Conservation (phyloP, 2,797 vertebrate genomes). For the Pipistrellus pipistrellus region DNA sequence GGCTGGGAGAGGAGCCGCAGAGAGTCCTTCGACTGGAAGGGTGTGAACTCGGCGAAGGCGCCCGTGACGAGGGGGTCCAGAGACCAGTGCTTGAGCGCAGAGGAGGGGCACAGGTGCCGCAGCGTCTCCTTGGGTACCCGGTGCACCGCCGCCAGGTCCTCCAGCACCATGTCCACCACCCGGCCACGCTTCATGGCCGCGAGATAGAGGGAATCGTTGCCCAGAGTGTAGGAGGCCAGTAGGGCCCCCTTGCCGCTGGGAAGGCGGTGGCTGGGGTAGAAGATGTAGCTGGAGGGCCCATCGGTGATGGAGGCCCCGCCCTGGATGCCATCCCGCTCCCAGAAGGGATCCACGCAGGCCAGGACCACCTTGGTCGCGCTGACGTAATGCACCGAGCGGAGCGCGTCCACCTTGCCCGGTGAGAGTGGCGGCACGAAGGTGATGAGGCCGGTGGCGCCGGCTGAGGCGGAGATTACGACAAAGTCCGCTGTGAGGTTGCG, state of each 20-base stretch:
- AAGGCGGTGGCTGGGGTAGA: slow-evolving; percentile 92
- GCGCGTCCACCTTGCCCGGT: slow-evolving; percentile 88
- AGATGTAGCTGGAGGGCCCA: slow-evolving; percentile 89
- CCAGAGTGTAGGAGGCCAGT: slow-evolving; percentile 91
- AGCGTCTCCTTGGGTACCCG: slow-evolving; percentile 86
- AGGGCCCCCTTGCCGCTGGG: slow-evolving; percentile 85
- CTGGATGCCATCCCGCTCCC: slow-evolving; percentile 91
- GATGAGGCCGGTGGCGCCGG: slow-evolving; percentile 90
- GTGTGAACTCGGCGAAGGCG: slow-evolving; percentile 90
- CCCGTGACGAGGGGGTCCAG: slow-evolving; percentile 90
- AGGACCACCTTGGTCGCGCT: slow-evolving; percentile 92
- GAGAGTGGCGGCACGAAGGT: slow-evolving; percentile 90
- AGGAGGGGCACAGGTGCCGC: slow-evolving; percentile 74
- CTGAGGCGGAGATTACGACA: slow-evolving; percentile 88
- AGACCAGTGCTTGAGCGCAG: slow-evolving; percentile 91
- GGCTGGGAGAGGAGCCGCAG: not conserved
- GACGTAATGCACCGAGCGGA: slow-evolving; percentile 89
- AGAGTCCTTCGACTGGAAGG: slow-evolving; percentile 87
- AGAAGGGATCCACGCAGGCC: slow-evolving; percentile 90
- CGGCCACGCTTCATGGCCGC: slow-evolving; percentile 88
- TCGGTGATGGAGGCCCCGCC: slow-evolving; percentile 92
- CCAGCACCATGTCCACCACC: slow-evolving; percentile 87
- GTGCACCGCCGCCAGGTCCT: slow-evolving; percentile 91
- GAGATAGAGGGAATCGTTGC: slow-evolving; percentile 90
- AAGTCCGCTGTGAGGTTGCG: slow-evolving; percentile 84